phyloP scores from a whole-genome alignment of 2,797 vertebrate species.

The Acomys russatus region DNA sequence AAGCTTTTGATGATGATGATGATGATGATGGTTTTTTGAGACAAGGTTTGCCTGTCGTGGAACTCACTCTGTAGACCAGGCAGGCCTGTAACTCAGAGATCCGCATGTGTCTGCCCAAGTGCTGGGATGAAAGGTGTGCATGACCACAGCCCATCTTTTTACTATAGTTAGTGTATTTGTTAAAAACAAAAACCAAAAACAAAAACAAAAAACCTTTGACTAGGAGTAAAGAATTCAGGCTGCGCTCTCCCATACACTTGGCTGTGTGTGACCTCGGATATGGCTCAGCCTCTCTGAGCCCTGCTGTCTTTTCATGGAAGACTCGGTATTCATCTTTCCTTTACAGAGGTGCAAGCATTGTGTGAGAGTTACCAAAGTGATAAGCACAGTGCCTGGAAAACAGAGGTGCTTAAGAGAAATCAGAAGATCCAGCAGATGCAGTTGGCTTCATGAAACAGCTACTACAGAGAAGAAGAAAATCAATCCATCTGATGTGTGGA shows the following conservation, averaged over 20 bases:
- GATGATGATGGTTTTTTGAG: background rate
- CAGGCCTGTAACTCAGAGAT: background rate
- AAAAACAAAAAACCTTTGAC: conserved; percentile 9
- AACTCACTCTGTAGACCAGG: background rate
- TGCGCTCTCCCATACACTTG: background rate
- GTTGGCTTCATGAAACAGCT: conserved; percentile 46
- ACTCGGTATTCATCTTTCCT: background rate
- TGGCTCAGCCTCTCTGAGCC: conserved; percentile 9
- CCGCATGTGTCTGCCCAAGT: background rate
- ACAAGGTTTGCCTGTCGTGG: background rate
- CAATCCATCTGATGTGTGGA: conserved; percentile 40
- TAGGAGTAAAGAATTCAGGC: background rate
- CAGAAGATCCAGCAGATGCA: background rate
- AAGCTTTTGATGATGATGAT: background rate
- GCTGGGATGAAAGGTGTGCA: background rate
- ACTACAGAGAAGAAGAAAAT: conserved; percentile 41
- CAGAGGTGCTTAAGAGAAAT: background rate
- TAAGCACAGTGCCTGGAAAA: background rate
- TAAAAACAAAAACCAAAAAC: conserved; percentile 12
- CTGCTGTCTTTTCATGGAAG: background rate
- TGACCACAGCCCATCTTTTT: background rate
- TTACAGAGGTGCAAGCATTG: background rate
- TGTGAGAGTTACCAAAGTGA: background rate
- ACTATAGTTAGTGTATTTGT: background rate
- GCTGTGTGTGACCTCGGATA: background rate